Base-by-base conservation (phyloP, 2,888 invertebrate genomes). In the Drosophila lutescens region DNA sequence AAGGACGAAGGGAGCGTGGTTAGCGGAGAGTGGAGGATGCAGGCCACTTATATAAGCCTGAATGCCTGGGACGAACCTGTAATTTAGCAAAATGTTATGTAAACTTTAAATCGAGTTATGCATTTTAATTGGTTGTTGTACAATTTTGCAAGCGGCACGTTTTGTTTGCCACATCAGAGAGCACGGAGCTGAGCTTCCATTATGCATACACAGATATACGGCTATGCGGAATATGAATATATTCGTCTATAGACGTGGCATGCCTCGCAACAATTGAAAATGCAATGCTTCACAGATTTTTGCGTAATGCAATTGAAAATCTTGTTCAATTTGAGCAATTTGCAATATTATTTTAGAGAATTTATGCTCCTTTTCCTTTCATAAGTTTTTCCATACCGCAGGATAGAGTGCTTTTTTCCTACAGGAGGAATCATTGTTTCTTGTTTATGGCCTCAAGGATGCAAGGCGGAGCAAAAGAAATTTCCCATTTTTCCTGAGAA, bases 51-150 rank as follows among this genome's bases (percentile, higher is more conserved):
- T 76, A 86, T 88, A 83, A 83, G 88, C 74, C 79, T 67, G 77
- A 66, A 57, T 66, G 87, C 43, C 55, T 43, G 67, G 57, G 56
- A 72, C 71, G 79, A 84, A 84, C 87, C 89, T 81, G 89, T 88
- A 86, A 84, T 84, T 84, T 83, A 80, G 79, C 79, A 88, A 88
- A 86, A 85, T 86, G 84, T 85, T 88, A 86, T 85, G 86, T 85
- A 85, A 85, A 89, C 89, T 87, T 88, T 89, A 89, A 86, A 86
- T 87, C 85, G 82, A 86, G 85, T 89, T 86, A 86, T 88, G 89
- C 85, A 86, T 88, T 86, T 86, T 89, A 86, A 86, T 86, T 86
- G 89, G 85, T 86, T 85, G 84, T 85, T 85, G 86, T 80, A 84
- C 84, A 88, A 88, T 86, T 85, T 60, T 76, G 73, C 76, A 81